phyloP scores from a whole-genome alignment of 2,113 vertebrate genomes.

The Muscicapa adusta region DNA sequence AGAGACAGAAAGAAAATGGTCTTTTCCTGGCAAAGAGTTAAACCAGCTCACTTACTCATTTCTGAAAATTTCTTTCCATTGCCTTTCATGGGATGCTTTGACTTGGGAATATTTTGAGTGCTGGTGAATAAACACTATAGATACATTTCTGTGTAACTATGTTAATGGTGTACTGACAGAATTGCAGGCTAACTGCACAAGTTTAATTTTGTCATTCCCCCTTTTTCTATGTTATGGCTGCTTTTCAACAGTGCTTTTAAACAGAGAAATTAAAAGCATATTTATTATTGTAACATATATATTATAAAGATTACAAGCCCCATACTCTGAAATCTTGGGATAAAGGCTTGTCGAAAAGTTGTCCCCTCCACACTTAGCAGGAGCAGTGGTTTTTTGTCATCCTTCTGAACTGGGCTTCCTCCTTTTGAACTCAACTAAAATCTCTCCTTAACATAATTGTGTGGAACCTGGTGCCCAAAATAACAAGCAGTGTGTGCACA shows the following conservation, averaged over 20 bases:
- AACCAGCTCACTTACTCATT: background rate
- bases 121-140: background rate
- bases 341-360: background rate
- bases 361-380: background rate
- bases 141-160: background rate
- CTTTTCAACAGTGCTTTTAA: background rate
- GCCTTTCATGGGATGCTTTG: background rate
- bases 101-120: background rate
- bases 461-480: background rate
- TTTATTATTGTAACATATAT: background rate
- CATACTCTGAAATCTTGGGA: background rate
- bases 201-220: background rate
- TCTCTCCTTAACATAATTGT: background rate
- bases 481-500: background rate
- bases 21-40: constrained; percentile 5
- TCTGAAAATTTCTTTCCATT: background rate
- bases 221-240: background rate
- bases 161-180: background rate
- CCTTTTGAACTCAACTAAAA: background rate
- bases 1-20: constrained; percentile 20
- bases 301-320: background rate
- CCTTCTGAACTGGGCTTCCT: background rate
- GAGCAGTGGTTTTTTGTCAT: background rate
- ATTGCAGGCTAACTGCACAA: background rate
- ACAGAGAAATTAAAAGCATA: background rate